These are phyloP conservation scores for Muschampia plurimacula DNA, from an alignment of 2,888 invertebrate species.

Conservation along the genomic window DNA sequence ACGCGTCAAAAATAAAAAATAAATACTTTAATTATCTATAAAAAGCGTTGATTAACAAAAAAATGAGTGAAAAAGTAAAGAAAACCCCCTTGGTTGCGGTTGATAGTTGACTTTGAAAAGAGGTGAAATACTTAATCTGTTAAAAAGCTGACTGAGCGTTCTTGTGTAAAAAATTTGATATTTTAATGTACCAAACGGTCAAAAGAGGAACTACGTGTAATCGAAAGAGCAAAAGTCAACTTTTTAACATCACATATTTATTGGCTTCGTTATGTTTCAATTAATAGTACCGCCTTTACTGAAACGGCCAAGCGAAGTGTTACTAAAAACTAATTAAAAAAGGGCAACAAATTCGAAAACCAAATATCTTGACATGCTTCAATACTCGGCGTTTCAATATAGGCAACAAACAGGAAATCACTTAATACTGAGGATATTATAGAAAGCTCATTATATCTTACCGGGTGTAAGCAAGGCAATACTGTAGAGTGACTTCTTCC, in stretches of 20 bases:
- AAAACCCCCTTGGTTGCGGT: conserved; percentile 76
- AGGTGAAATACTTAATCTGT: conserved; percentile 63
- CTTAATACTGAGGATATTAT: conserved; percentile 83
- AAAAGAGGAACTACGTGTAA: neutral
- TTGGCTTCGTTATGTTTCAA: conserved; percentile 76
- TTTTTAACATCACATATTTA: conserved; percentile 67
- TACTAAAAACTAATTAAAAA: conserved; percentile 24
- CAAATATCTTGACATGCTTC: neutral
- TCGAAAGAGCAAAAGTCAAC: conserved; percentile 58
- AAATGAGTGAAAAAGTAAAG: conserved; percentile 62
- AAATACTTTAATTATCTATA: conserved; percentile 53
- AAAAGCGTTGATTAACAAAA: conserved; percentile 60
- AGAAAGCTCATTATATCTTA: conserved; percentile 85
- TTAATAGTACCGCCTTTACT: conserved; percentile 71
- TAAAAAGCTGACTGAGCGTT: conserved; percentile 67
- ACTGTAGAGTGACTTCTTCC: conserved; percentile 86
- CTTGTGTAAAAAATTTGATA: neutral
- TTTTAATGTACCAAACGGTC: neutral
- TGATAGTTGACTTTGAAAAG: conserved; percentile 80
- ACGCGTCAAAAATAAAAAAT: too few relatives aligned
- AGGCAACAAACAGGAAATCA: conserved; percentile 77
- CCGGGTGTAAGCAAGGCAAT: conserved; percentile 85
- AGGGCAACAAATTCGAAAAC: neutral
- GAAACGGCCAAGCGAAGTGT: conserved; percentile 66
- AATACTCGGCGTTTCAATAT: conserved; percentile 69